Conservation (phyloP, 1,140 invertebrate species). For the Drosophila busckii region DNA sequence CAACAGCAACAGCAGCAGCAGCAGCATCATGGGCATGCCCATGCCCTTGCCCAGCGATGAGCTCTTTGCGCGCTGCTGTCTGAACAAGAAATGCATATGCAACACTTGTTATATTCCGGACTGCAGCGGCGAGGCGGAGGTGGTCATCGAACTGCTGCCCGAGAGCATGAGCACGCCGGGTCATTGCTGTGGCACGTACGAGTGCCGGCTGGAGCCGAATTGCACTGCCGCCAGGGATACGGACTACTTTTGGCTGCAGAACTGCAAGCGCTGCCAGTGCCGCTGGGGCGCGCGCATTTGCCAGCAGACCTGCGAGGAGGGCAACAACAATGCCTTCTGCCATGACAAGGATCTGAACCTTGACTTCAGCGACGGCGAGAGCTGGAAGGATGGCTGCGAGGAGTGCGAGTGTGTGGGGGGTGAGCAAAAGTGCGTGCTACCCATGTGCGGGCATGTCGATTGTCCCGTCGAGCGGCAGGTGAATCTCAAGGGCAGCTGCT, state of each 20-base stretch:
- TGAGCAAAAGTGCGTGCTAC: slow-evolving; percentile 55
- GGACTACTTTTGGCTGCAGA: slow-evolving; percentile 51
- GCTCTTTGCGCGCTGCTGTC: slow-evolving; percentile 53
- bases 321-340: slow-evolving; percentile 42
- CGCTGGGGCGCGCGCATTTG: slow-evolving; percentile 49
- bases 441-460: slow-evolving; percentile 52
- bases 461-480: slow-evolving; percentile 66
- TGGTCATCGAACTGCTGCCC: slow-evolving; percentile 52
- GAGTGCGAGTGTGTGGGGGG: slow-evolving; percentile 63
- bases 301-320: slow-evolving; percentile 61
- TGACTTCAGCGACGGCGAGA: slow-evolving; percentile 60
- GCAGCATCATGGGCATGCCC: neutral
- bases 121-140: slow-evolving; percentile 39
- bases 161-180: slow-evolving; percentile 60
- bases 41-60: slow-evolving; percentile 17
- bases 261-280: slow-evolving; percentile 62
- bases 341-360: slow-evolving; percentile 54
- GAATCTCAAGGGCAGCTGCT: slow-evolving; percentile 53
- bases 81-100: slow-evolving; percentile 63
- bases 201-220: slow-evolving; percentile 57
- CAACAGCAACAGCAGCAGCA: neutral
- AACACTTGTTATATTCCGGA: slow-evolving; percentile 63
- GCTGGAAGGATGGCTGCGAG: slow-evolving; percentile 62
- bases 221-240: slow-evolving; percentile 56
- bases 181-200: slow-evolving; percentile 60